Conservation (phyloP, 2,113 vertebrate genomes). For the Oryzias woworae region DNA sequence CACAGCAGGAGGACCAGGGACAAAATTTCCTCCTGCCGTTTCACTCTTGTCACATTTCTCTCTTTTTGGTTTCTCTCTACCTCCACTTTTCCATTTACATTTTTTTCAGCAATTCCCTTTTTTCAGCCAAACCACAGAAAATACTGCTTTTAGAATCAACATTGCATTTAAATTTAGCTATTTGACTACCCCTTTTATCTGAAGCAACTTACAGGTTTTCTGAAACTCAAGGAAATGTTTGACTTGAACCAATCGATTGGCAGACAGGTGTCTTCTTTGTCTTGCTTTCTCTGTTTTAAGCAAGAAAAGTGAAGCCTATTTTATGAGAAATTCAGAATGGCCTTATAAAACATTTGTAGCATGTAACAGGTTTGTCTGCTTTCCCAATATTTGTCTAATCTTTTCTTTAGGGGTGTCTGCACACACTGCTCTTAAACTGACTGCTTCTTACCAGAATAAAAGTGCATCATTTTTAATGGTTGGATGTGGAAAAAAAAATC, state of each 20-base stretch:
- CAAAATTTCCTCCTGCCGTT: neutral
- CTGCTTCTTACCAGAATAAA: no score
- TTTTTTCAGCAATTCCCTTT: no score
- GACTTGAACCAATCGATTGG: neutral
- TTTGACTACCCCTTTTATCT: no score
- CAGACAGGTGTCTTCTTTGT: neutral
- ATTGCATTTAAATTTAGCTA: no score
- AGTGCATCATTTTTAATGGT: no score
- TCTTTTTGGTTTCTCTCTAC: accelerated
- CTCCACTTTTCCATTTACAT: neutral
- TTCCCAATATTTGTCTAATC: neutral
- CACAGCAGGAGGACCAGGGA: neutral
- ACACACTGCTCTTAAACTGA: no score
- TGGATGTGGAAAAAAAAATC: no score
- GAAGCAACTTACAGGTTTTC: no score
- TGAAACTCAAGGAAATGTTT: no score
- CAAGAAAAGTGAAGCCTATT: neutral
- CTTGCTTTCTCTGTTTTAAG: neutral
- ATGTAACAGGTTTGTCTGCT: neutral
- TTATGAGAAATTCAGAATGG: neutral
- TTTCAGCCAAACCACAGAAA: no score
- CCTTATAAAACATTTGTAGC: constrained; percentile 7
- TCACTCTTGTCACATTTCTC: neutral
- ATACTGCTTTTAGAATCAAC: no score
- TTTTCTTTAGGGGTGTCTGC: neutral